Conservation (phyloP, 2,797 vertebrate species). For the Meda fulgida region DNA sequence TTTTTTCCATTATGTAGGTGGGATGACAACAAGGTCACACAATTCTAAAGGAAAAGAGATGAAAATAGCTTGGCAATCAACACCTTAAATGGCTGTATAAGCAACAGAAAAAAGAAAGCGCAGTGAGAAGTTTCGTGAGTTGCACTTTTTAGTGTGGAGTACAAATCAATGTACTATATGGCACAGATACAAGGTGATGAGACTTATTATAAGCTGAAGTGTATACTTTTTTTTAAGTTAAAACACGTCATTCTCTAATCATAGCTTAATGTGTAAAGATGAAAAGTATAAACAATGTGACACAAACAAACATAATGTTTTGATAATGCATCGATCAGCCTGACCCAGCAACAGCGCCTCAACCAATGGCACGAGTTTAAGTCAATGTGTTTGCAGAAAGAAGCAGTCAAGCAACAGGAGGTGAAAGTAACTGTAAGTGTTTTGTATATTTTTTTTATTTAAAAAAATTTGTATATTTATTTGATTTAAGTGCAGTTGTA, state of each 20-base stretch:
- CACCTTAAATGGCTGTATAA: not conserved
- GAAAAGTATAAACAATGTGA: not conserved
- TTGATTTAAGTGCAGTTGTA: no score
- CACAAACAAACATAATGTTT: no score
- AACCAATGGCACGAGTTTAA: not conserved
- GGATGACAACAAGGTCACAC: slow-evolving; percentile 1
- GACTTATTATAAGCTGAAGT: not conserved
- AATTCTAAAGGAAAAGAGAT: not conserved
- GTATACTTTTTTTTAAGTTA: no score
- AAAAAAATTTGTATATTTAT: no score
- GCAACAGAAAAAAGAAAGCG: not conserved
- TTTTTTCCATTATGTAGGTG: slow-evolving; percentile 18
- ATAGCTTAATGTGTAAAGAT: not conserved
- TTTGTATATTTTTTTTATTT: no score
- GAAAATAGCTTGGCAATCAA: slow-evolving; percentile 17
- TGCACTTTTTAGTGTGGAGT: not conserved
- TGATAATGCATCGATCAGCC: not conserved
- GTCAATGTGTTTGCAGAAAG: not conserved
- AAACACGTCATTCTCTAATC: not conserved
- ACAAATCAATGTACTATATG: not conserved
- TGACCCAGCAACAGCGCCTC: not conserved
- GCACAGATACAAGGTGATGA: not conserved
- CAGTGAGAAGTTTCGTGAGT: not conserved
- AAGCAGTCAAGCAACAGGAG: no score
- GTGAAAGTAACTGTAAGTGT: no score